Base-by-base conservation (phyloP, 2,888 invertebrate genomes). In the Andrena dorsata region DNA sequence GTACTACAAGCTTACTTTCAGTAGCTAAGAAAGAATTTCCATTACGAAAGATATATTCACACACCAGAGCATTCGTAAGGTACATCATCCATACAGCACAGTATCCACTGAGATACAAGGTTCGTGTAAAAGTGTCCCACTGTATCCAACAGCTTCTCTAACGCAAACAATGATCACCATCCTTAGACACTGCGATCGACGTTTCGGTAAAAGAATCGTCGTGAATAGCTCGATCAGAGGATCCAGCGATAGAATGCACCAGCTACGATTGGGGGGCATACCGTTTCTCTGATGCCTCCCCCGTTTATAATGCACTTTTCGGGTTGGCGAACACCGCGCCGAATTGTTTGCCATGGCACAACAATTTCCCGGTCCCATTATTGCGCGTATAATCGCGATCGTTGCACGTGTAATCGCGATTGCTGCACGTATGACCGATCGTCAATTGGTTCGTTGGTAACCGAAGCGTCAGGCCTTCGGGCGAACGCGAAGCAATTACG, bases 371-470 rank as follows among this genome's bases (percentile, higher is more conserved):
- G 49, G 74, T 61, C 71, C 76, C 80, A 84, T 84, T 83, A 84
- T 77, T 74, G 83, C 76, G 47, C 68, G 66, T 77, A 76, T 84
- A 77, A 84, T 84, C 80, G 70, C 74, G 80, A 84, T 84, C 84
- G 76, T 83, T 83, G 63, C 64, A 77, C 66, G 73, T 74, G 84
- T 83, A 84, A 80, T 83, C 84, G 74, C 83, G 74, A 83, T 83
- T 81, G 77, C 78, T 78, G 73, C 75, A 85, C 85, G 85, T 85
- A 79, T 84, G 85, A 82, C 75, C 82, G 84, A 76, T 76, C 83
- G 81, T 82, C 81, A 82, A 85, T 84, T 83, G 84, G 75, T 80
- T 69, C 80, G 82, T 84, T 74, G 80, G 61, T 78, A 79, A 85
- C 68, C 70, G 76, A 75, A 76, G 83, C 76, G 80, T 83, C 80